These are phyloP conservation scores for Struthio camelus DNA, from an alignment of 2,113 vertebrate genomes.

Conservation along the genomic window DNA sequence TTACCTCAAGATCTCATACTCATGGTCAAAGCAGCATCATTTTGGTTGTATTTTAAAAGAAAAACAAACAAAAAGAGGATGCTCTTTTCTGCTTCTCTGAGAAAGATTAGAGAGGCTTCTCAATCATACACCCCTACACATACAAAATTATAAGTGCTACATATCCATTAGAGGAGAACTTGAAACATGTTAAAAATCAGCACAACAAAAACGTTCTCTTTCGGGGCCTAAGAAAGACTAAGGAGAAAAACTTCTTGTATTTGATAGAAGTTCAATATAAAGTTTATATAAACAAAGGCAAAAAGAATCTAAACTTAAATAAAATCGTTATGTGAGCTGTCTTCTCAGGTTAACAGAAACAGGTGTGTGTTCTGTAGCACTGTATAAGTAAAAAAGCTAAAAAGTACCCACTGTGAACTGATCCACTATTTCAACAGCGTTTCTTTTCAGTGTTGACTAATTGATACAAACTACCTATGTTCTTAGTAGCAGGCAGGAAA, in stretches of 20 bases:
- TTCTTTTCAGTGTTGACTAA: neutral
- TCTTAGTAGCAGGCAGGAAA: neutral
- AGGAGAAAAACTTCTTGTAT: accelerated
- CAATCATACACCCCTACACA: too few relatives aligned
- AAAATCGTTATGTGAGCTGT: neutral
- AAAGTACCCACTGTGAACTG: neutral
- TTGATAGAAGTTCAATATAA: neutral
- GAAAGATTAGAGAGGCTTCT: neutral
- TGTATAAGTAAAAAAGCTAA: neutral
- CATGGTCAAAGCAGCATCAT: neutral
- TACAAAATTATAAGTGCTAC: neutral
- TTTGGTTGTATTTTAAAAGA: neutral
- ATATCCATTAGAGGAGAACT: neutral
- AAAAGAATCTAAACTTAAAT: neutral
- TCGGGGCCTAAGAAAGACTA: neutral
- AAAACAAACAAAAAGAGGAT: neutral
- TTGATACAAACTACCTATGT: neutral
- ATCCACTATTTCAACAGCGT: neutral
- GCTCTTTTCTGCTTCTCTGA: neutral
- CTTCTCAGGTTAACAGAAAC: neutral
- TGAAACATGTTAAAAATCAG: neutral
- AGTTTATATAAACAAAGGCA: neutral
- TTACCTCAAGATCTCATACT: neutral
- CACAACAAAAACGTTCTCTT: neutral
- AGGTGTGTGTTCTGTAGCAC: neutral